Evolutionary conservation across 2,113 vertebrate genomes (phyloP).

Genomic region (Eubucco bourcierii): DNA sequence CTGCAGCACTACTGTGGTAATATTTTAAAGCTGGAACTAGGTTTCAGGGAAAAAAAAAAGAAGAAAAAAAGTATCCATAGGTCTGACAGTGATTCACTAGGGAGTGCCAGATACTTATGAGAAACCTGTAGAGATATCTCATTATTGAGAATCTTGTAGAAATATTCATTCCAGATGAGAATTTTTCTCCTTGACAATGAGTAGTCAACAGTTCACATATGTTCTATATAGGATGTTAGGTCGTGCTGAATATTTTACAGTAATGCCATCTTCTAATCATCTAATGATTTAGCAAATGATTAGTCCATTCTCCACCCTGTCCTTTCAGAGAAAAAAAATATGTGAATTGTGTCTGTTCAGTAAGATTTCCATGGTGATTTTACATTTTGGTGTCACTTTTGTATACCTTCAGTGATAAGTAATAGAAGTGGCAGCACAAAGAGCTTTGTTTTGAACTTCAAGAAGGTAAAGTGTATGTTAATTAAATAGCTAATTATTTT

Average conservation of each 20-base stretch:
- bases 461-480: neutral
- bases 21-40: neutral
- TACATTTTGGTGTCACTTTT: neutral
- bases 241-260: neutral
- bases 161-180: neutral
- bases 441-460: neutral
- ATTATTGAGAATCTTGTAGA: neutral
- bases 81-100: neutral
- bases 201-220: neutral
- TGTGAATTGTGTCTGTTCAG: neutral
- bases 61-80: neutral
- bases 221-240: neutral
- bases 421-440: neutral
- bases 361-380: neutral
- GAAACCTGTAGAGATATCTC: neutral
- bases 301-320: neutral
- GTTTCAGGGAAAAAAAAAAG: neutral
- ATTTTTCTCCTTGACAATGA: neutral
- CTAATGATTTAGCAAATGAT: neutral
- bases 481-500: neutral
- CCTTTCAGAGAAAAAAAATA: neutral
- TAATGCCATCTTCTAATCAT: neutral
- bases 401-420: neutral
- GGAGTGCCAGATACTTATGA: neutral
- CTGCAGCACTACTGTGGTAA: accelerated